Percentiles rank a stretch among this genome's conserved stretches.
phyloP scores from a whole-genome alignment of 2,888 invertebrate genomes.

The Lymantria dispar region DNA sequence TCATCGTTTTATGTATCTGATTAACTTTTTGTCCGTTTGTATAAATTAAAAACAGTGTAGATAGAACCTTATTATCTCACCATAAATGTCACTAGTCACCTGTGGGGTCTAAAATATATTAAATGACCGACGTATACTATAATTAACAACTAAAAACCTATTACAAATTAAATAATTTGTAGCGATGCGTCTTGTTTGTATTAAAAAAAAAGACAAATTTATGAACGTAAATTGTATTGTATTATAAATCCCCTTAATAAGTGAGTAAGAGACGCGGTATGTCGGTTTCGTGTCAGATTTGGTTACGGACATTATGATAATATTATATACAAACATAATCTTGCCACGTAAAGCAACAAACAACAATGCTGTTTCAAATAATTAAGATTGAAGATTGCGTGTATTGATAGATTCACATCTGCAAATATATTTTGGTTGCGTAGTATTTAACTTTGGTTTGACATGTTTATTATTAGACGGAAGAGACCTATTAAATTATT shows the following conservation, averaged over 20 bases:
- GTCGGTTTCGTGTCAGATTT: slow-evolving; percentile 74
- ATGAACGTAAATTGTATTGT: slow-evolving; percentile 67
- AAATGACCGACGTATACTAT: slow-evolving; percentile 46
- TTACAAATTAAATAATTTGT: slow-evolving; percentile 77
- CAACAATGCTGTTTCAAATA: slow-evolving; percentile 16
- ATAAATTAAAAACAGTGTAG: slow-evolving; percentile 33
- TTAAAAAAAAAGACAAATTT: slow-evolving; percentile 53
- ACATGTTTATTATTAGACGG: slow-evolving; percentile 79
- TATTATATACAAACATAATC: slow-evolving; percentile 45
- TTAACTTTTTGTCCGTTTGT: slow-evolving; percentile 14
- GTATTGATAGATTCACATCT: slow-evolving; percentile 4
- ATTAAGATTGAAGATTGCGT: slow-evolving; percentile 34
- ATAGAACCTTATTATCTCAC: slow-evolving; percentile 51
- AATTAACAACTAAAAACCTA: slow-evolving; percentile 70
- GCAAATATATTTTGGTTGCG: slow-evolving; percentile 44
- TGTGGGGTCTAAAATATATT: slow-evolving; percentile 57
- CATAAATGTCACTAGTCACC: slow-evolving; percentile 52
- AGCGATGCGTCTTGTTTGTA: slow-evolving; percentile 68
- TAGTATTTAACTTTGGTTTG: slow-evolving; percentile 70
- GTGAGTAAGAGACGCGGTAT: slow-evolving; percentile 60
- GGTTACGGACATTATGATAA: slow-evolving; percentile 67
- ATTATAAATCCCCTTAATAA: slow-evolving; percentile 74
- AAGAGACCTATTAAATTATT: slow-evolving; percentile 78
- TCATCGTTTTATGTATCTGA: slow-evolving; percentile 1
- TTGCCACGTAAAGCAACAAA: slow-evolving; percentile 6